phyloP scores from a whole-genome alignment of 2,888 invertebrate species.

The Neria commutata region DNA sequence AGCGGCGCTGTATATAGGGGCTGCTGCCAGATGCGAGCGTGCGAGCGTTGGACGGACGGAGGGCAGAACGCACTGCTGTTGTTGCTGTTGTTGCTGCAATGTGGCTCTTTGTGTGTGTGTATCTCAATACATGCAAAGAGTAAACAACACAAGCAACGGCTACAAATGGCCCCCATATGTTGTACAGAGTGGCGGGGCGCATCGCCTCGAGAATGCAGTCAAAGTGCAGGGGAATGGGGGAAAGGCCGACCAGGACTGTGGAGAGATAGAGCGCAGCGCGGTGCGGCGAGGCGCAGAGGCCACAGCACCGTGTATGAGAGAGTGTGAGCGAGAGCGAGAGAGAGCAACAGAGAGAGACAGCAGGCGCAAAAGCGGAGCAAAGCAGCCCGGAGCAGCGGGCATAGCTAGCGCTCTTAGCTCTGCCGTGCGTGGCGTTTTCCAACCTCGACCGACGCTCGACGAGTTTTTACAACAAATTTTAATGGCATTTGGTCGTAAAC shows the following conservation, averaged over 20 bases:
- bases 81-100: too few species aligned
- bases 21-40: background rate
- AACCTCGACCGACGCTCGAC: slow-evolving; percentile 47
- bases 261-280: slow-evolving; percentile 32
- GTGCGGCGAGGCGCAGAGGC: slow-evolving; percentile 32
- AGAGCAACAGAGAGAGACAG: slow-evolving; percentile 12
- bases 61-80: background rate
- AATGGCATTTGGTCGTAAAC: slow-evolving; percentile 63
- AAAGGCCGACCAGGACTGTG: slow-evolving; percentile 21
- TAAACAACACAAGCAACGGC: slow-evolving; percentile 4
- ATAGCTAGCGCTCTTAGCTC: slow-evolving; percentile 41
- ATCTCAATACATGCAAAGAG: slow-evolving; percentile 8
- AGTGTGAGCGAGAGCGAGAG: background rate
- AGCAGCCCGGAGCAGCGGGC: slow-evolving; percentile 39
- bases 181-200: too few species aligned
- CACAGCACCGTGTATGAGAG: background rate
- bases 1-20: background rate
- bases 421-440: too few species aligned
- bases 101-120: slow-evolving; percentile 14
- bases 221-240: slow-evolving; percentile 13
- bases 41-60: background rate
- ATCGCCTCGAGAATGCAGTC: background rate
- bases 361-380: slow-evolving; percentile 10
- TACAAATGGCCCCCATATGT: background rate
- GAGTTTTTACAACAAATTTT: slow-evolving; percentile 61